phyloP scores from a whole-genome alignment of 23 tunicate genomes.

The Botrylloides violaceus region DNA sequence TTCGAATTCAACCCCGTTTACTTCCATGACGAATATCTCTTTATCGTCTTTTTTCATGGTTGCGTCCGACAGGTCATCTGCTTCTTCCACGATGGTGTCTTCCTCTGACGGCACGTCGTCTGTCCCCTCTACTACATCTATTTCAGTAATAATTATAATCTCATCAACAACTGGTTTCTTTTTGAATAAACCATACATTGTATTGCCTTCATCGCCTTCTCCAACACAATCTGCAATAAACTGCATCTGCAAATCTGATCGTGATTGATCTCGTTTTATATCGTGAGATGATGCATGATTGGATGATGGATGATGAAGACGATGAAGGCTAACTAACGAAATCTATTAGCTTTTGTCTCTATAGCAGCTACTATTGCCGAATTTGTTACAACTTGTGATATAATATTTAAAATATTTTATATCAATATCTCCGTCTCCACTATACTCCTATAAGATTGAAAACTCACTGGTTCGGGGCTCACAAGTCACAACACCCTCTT shows the following conservation, averaged over 20 bases:
- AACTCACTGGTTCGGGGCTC: too few relatives aligned
- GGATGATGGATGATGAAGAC: not conserved
- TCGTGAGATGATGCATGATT: too few relatives aligned
- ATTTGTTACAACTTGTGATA: too few relatives aligned
- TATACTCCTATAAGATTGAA: too few relatives aligned
- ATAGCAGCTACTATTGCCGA: too few relatives aligned
- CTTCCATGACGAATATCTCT: slow-evolving; percentile 20
- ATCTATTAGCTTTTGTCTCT: too few relatives aligned
- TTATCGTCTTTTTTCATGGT: not conserved
- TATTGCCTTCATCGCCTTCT: slow-evolving; percentile 25
- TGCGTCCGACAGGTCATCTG: not conserved
- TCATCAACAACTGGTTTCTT: not conserved
- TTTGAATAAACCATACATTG: not conserved
- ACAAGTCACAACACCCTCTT: too few relatives aligned
- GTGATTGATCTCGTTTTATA: too few relatives aligned
- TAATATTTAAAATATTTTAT: too few relatives aligned
- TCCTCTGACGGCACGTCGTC: not conserved
- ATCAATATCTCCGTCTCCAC: too few relatives aligned
- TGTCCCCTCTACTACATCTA: not conserved
- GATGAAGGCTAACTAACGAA: not conserved
- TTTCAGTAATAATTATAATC: slow-evolving; percentile 18
- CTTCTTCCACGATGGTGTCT: slow-evolving; percentile 9
- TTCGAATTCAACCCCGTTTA: slow-evolving; percentile 19
- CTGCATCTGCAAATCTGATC: not conserved
- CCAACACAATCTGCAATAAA: slow-evolving; percentile 13